Evolutionary conservation across 2,888 invertebrate species (phyloP), one percentile per base, ranked within the genome.

Genomic region (Ceratothoa steindachneri): DNA sequence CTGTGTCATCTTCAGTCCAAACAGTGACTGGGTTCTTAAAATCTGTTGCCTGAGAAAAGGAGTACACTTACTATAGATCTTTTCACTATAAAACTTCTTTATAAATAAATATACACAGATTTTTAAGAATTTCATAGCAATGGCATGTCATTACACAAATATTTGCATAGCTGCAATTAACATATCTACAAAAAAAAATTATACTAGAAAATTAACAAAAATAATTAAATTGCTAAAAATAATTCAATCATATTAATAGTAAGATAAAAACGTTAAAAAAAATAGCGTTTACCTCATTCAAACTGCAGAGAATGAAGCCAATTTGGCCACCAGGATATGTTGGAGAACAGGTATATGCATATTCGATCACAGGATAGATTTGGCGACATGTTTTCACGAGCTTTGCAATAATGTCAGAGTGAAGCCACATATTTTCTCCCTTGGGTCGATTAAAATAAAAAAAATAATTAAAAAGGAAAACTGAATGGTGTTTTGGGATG

Each of bases 271-370:
- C n/a, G n/a, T n/a, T n/a, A n/a, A 5, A 15, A 41, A 41, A 41
- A 15, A 41, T 9, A 41, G 7, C 41, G 7, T 74, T 84, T 84
- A 89, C 88, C 64, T 84, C 83, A 82, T 91, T 89, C 55, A 91
- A 86, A 69, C 93, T 90, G 19, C 94, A 97, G 53, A 99, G 87
- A 0, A 97, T 88, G 84, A 95, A 97, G 0, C 98, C 98, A 81
- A 99, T 98, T 85, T 95, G 93, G 0, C 99, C 99, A 29, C 95
- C 93, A 0, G 99, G 97, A 85, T 99, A 99, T 0, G 97, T 95
- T 0, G 98, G 96, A 0, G 97, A 95, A 7, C 91, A 90, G 0
- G 92, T 89, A 69, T 89, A 88, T 0, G 91, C 95, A 83, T 95
- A 98, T 0, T 88, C 87, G 0, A 92, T 92, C 0, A 88, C 87